Evolutionary conservation across 23 tunicate species (phyloP), one percentile per base, ranked within the genome.

Genomic region (Botrylloides violaceus): DNA sequence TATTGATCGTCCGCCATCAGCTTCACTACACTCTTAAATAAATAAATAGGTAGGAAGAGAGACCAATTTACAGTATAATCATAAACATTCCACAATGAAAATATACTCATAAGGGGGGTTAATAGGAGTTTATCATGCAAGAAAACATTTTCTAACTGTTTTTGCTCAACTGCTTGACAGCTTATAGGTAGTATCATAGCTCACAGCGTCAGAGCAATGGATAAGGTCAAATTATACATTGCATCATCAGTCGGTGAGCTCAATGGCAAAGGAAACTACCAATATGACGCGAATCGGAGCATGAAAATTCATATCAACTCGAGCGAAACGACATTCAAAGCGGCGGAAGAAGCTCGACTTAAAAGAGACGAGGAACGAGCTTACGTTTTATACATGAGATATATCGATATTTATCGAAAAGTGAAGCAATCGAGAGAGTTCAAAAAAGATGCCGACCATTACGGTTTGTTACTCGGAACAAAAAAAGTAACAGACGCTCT

Each of bases 311-410:
- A 68, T 22, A 68, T 68, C 24, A 68, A 68, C 28, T 56, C 36
- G 59, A 68, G 74, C 37, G 74, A 88, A 38, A 81, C 77, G 47
- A 65, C 88, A 27, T 88, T 64, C 64, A 49, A 50, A 70, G 83
- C 82, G 21, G 96, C 88, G 4, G 84, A 77, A 66, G 66, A 36
- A 15, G 96, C 96, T 12, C 60, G 43, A 26, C 56, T 60, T 24
- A 36, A 35, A 35, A 25, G 47, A 3, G 96, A 88, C 77, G 97
- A 90, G 66, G 97, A 90, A 57, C 37, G 90, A 20, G 91, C 91
- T 7, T 90, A 83, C 70, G 61, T 90, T 28, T 61, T 90, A 64
- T 90, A 73, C 74, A 90, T 90, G 97, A 66, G 77, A 63, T 90
- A 83, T 56, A 36, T 73, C 22, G 97, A 90, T 50, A 64, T 71